Evolutionary conservation across 2,888 invertebrate genomes (phyloP).

Genomic region (Apoda limacodes): DNA sequence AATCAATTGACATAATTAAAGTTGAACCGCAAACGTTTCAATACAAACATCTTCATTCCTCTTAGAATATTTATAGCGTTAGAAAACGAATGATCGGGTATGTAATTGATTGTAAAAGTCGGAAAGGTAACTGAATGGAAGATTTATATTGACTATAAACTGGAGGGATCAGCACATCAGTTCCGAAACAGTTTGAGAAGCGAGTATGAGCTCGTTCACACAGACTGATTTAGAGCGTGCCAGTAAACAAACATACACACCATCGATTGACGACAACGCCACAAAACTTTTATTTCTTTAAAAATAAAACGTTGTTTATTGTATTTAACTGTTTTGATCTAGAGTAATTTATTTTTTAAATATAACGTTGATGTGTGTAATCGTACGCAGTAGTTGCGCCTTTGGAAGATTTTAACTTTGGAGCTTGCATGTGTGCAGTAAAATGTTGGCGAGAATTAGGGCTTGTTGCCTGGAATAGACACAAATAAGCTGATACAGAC

Average conservation of each 20-base stretch:
- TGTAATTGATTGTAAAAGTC: conserved; percentile 63
- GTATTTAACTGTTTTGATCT: too few species aligned
- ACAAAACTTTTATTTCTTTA: too few species aligned
- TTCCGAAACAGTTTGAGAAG: conserved; percentile 20
- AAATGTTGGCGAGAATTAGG: too few species aligned
- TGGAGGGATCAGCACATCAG: conserved; percentile 21
- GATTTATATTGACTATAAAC: conserved; percentile 52
- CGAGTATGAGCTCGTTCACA: conserved; percentile 14
- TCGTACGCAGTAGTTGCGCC: too few species aligned
- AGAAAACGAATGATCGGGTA: conserved; percentile 43
- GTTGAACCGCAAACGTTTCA: conserved; percentile 36
- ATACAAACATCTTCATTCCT: conserved; percentile 39
- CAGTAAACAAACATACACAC: conserved; percentile 24
- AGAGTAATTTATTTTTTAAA: too few species aligned
- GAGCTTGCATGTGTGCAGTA: too few species aligned
- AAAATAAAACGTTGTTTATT: too few species aligned
- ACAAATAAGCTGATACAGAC: too few species aligned
- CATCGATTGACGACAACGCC: too few species aligned
- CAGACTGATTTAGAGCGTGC: conserved; percentile 25
- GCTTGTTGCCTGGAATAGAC: too few species aligned
- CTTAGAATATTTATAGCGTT: conserved; percentile 47
- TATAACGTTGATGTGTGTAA: too few species aligned
- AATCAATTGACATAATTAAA: conserved; percentile 47
- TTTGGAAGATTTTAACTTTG: too few species aligned
- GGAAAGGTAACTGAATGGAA: conserved; percentile 39